These are phyloP conservation scores for Manacus vitellinus DNA, from an alignment of 2,113 vertebrate genomes.

Conservation along the genomic window DNA sequence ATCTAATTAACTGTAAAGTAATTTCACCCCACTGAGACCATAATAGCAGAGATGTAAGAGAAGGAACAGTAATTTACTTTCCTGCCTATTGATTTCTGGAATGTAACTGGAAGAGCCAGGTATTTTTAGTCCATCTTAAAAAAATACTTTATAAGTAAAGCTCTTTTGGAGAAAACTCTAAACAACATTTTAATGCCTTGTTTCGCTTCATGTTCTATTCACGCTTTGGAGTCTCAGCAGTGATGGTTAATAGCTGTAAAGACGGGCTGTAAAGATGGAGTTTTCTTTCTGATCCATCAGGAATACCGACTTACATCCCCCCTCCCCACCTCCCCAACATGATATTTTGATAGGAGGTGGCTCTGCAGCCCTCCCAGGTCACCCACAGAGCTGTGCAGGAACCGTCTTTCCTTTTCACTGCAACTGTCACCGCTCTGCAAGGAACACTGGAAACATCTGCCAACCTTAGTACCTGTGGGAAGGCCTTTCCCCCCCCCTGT, in stretches of 20 bases:
- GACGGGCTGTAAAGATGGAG: background rate
- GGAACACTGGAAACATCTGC: conserved; percentile 37
- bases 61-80: background rate
- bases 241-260: background rate
- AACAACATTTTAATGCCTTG: background rate
- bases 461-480: background rate
- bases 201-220: background rate
- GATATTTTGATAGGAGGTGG: background rate
- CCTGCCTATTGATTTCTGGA: conserved; percentile 29
- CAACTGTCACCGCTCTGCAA: background rate
- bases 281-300: background rate
- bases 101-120: background rate
- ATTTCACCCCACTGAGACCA: background rate
- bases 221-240: background rate
- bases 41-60: background rate
- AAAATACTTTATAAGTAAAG: background rate
- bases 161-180: background rate
- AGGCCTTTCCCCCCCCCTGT: background rate
- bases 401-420: background rate
- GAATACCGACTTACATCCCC: background rate
- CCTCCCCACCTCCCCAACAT: background rate
- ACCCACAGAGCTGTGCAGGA: background rate
- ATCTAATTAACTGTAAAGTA: conserved; percentile 50
- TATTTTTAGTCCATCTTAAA: conserved; percentile 11
- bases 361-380: background rate